Conservation (phyloP, 2,797 vertebrate species). For the Cryptoprocta ferox region DNA sequence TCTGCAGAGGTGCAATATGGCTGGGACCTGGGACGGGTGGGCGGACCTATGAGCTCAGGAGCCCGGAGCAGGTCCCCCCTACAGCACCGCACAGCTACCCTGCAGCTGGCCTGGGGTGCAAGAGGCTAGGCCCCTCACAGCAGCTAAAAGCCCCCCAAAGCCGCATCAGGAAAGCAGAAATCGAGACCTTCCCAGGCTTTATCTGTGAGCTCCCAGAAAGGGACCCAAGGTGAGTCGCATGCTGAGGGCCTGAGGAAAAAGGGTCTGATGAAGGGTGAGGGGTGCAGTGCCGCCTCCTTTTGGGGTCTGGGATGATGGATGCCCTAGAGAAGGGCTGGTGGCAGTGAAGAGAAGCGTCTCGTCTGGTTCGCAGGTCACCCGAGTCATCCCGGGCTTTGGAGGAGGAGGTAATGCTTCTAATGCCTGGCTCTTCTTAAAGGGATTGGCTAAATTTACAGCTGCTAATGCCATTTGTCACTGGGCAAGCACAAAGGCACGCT, state of each 20-base stretch:
- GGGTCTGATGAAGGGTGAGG: not conserved
- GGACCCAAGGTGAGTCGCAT: not conserved
- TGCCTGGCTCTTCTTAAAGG: slow-evolving; percentile 66
- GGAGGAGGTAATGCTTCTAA: slow-evolving; percentile 55
- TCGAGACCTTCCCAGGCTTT: not conserved
- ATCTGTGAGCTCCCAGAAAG: not conserved
- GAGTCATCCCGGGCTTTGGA: not conserved
- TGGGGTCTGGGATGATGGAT: not conserved
- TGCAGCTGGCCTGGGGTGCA: not conserved
- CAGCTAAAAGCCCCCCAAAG: not conserved
- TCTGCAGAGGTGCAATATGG: not conserved
- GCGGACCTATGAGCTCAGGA: not conserved
- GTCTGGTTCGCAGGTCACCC: slow-evolving; percentile 44
- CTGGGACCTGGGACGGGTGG: not conserved
- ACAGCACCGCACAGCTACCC: not conserved
- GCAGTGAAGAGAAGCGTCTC: not conserved
- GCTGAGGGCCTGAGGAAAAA: not conserved
- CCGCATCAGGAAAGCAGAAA: not conserved
- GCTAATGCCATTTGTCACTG: slow-evolving; percentile 68
- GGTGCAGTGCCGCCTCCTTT: not conserved
- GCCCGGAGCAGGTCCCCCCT: not conserved
- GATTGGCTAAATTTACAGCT: slow-evolving; percentile 71
- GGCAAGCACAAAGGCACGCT: not conserved
- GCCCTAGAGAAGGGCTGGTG: not conserved
- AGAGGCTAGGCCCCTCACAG: not conserved